phyloP scores from a whole-genome alignment of 2,888 invertebrate genomes.

The Neoitamus cyanurus region DNA sequence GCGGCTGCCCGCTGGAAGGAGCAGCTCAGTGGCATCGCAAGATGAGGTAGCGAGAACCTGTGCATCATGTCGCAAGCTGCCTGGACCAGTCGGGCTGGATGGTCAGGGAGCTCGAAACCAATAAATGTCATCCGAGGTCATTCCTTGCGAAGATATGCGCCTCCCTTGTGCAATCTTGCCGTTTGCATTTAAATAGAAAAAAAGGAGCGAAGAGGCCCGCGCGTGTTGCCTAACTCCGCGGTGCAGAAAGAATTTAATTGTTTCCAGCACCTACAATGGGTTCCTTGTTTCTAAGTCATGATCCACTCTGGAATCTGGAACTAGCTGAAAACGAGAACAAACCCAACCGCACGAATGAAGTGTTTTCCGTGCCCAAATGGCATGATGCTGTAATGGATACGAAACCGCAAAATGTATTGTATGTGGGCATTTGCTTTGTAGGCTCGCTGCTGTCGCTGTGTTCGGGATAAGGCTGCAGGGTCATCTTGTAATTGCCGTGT shows the following conservation, averaged over 20 bases:
- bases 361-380: conserved; percentile 22
- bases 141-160: not conserved
- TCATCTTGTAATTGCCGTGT: conserved; percentile 23
- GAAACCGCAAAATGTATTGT: not conserved
- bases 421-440: not conserved
- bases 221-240: not conserved
- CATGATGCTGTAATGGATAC: conserved; percentile 18
- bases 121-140: conserved; percentile 43
- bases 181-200: not conserved
- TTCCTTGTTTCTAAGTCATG: conserved; percentile 34
- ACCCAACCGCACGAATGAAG: conserved; percentile 15
- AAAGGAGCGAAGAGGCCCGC: not conserved
- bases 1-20: not conserved
- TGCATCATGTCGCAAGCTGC: not conserved
- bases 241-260: conserved; percentile 31
- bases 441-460: not conserved
- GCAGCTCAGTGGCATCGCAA: not conserved
- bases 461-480: not conserved
- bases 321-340: not conserved
- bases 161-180: not conserved
- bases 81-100: not conserved
- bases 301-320: conserved; percentile 22
- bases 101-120: conserved; percentile 9
- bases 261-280: conserved; percentile 36
- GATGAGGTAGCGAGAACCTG: not conserved